Evolutionary conservation across 2,888 invertebrate species (phyloP).

Genomic region (Thera britannica): DNA sequence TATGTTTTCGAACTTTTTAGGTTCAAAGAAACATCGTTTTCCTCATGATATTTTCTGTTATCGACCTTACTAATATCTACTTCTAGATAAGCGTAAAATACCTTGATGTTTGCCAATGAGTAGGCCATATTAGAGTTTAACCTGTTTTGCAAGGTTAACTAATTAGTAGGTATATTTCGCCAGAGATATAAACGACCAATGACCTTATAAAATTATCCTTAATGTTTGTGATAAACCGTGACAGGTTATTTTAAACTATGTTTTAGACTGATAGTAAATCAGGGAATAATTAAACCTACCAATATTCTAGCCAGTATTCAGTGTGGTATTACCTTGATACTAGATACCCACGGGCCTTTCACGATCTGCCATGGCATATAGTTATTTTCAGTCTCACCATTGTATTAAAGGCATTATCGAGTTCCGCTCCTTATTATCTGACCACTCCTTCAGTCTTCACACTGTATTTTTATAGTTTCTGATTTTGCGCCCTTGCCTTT

Average conservation of each 20-base stretch:
- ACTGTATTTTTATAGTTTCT: conserved; percentile 22
- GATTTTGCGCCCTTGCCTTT: conserved; percentile 18
- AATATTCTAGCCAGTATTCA: neutral
- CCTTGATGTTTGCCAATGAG: conserved; percentile 12
- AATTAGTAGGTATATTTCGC: neutral
- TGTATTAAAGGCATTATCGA: conserved; percentile 18
- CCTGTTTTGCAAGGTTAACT: conserved; percentile 22
- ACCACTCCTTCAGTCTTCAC: conserved; percentile 7
- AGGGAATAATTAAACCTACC: neutral
- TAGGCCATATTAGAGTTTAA: conserved; percentile 16
- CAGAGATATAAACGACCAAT: neutral
- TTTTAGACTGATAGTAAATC: no score
- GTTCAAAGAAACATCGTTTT: no score
- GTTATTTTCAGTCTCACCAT: conserved; percentile 11
- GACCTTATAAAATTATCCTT: no score
- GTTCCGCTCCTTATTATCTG: conserved; percentile 1
- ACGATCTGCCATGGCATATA: neutral
- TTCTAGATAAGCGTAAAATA: neutral
- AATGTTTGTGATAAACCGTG: neutral
- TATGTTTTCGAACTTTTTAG: no score
- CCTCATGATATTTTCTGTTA: no score
- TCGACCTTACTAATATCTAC: neutral
- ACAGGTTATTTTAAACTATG: neutral
- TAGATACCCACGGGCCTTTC: conserved; percentile 8
- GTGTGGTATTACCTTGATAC: neutral